These are phyloP conservation scores for Hassar affinis DNA, from an alignment of 2,113 vertebrate genomes.

Conservation along the genomic window DNA sequence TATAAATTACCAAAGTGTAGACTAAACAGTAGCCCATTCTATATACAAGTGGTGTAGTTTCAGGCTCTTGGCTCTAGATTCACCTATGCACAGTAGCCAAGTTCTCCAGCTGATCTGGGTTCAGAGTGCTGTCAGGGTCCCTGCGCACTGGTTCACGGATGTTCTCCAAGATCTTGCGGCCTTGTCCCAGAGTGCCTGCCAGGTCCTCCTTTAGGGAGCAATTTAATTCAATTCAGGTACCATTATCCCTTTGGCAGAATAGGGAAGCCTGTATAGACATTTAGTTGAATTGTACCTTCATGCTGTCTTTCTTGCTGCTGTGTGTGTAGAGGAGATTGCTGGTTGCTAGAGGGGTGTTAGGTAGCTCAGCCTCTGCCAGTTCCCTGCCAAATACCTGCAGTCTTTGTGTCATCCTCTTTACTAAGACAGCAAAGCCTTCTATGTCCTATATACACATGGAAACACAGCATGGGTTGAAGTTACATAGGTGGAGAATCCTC, in stretches of 20 bases:
- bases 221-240: background rate
- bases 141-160: slow-evolving; percentile 80
- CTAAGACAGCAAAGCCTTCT: slow-evolving; percentile 34
- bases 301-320: slow-evolving; percentile 38
- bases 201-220: slow-evolving; percentile 78
- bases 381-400: slow-evolving; percentile 33
- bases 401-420: slow-evolving; percentile 46
- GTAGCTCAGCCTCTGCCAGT: slow-evolving; percentile 49
- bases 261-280: background rate
- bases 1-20: background rate
- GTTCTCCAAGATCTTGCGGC: slow-evolving; percentile 77
- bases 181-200: slow-evolving; percentile 77
- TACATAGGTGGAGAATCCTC: no score
- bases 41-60: background rate
- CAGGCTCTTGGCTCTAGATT: slow-evolving; percentile 28
- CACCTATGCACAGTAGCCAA: slow-evolving; percentile 87
- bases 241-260: background rate
- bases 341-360: slow-evolving; percentile 29
- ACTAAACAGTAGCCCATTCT: background rate
- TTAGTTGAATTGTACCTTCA: slow-evolving; percentile 31
- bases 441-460: slow-evolving; percentile 32
- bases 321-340: slow-evolving; percentile 38
- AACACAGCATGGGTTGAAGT: background rate
- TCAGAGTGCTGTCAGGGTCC: slow-evolving; percentile 81
- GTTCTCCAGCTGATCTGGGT: slow-evolving; percentile 91